Conservation (phyloP, 2,113 vertebrate genomes). For the Gasterosteus aculeatus region DNA sequence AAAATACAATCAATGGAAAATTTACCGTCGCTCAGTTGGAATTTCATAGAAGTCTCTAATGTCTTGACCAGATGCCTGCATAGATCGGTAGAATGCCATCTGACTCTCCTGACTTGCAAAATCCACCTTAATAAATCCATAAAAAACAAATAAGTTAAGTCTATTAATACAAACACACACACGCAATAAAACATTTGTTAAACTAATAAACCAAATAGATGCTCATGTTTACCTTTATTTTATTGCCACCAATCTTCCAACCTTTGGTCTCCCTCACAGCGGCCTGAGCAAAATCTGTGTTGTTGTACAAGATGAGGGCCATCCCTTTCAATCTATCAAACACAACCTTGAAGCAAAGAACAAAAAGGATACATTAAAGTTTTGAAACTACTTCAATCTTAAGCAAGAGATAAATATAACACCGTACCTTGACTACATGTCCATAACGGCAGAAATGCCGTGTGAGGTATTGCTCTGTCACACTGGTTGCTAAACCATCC, state of each 20-base stretch:
- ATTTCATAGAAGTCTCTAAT: slow-evolving; percentile 98
- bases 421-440: slow-evolving; percentile 93
- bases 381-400: background rate
- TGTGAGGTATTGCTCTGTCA: slow-evolving; percentile 97
- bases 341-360: slow-evolving; percentile 84
- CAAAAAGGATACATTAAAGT: background rate
- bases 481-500: slow-evolving; percentile 93
- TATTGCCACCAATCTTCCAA: slow-evolving; percentile 98
- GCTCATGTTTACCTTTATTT: slow-evolving; percentile 91
- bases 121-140: slow-evolving; percentile 85
- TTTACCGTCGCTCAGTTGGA: slow-evolving; percentile 90
- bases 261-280: slow-evolving; percentile 99
- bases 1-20: background rate
- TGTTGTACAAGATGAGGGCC: slow-evolving; percentile 97
- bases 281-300: slow-evolving; percentile 97
- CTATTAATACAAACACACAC: background rate
- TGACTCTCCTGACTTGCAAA: slow-evolving; percentile 99
- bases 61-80: slow-evolving; percentile 98
- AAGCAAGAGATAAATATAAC: background rate
- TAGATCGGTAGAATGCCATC: slow-evolving; percentile 95
- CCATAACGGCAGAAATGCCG: slow-evolving; percentile 97
- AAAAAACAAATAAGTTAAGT: background rate
- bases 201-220: background rate
- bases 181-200: background rate
- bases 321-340: slow-evolving; percentile 98